Percentiles rank a stretch among this genome's conserved stretches.
These are phyloP conservation scores for Phytoseiulus persimilis DNA, from an alignment of 2,888 invertebrate genomes.

Conservation along the genomic window DNA sequence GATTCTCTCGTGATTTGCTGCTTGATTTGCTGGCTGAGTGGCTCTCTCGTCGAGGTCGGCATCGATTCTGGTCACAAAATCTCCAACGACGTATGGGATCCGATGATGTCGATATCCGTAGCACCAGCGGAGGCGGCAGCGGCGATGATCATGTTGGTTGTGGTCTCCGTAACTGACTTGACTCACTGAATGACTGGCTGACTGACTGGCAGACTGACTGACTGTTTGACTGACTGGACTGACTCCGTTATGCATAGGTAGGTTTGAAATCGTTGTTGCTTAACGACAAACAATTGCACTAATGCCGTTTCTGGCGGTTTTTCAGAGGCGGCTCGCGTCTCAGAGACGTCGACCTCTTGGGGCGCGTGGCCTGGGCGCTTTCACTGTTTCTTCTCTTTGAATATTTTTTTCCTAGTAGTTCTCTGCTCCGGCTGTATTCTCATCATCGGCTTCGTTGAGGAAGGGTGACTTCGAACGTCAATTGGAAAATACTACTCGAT, in stretches of 20 bases:
- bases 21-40: too few relatives aligned
- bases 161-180: background rate
- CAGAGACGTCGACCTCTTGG: background rate
- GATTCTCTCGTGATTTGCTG: background rate
- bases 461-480: background rate
- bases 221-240: background rate
- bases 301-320: slow-evolving; percentile 14
- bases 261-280: background rate
- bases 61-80: too few relatives aligned
- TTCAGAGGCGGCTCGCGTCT: background rate
- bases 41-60: too few relatives aligned
- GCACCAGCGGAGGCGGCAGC: background rate
- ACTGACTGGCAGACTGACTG: background rate
- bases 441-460: background rate
- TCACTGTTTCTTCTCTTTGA: background rate
- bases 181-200: slow-evolving; percentile 5
- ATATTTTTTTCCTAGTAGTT: background rate
- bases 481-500: background rate
- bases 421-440: background rate
- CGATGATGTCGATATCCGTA: background rate
- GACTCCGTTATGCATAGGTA: background rate
- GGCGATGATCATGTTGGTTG: background rate
- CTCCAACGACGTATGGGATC: background rate
- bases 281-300: slow-evolving; percentile 34
- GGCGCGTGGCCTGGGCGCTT: background rate